Evolutionary conservation across 2,888 invertebrate genomes (phyloP), one percentile per base, ranked within the genome.

Genomic region (Argyresthia goedartella): DNA sequence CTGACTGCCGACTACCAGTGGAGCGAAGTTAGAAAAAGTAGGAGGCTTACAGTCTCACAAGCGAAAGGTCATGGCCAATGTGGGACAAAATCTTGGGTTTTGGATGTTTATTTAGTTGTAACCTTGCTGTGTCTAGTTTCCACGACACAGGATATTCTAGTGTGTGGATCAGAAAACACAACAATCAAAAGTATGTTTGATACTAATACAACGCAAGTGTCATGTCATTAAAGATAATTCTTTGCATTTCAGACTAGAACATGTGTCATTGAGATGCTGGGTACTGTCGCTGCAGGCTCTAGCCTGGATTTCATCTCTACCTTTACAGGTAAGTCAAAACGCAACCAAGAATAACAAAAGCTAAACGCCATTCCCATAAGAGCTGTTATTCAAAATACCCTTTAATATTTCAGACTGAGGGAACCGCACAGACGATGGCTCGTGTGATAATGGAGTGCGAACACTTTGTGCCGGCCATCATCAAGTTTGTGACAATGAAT

Each of bases 261-360:
- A 76, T 56, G 70, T 86, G 53, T 75, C 84, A 10, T 64, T 86
- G n/a, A 87, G 93, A 54, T 92, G 93, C 55, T 95, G 95, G 95
- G 93, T 93, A 62, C 84, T 93, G 34, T 92, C 92, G 0, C 89
- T 95, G 72, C 93, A 94, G 67, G 90, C 92, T 11, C 75, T 95
- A 49, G 93, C 93, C 1, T 85, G 94, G 68, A 90, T 92, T 48
- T 91, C 93, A 51, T 93, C 92, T 53, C 62, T 82, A 50, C 81
- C 84, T 1, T 52, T 85, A 52, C 76, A 77, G 73, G 82, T 78
- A 58, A 60, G 4, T n/a, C n/a, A 36, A 36, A 7, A 8, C 9
- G 8, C 36, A 9, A 36, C 36, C 36, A 7, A 8, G 9, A 36
- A 8, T 36, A 36, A 36, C n/a, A n/a, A n/a, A 36, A 36, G 8